A percentile compares a stretch with the other conserved stretches of the same genome.
Evolutionary conservation across 2,113 vertebrate genomes (phyloP).

Genomic region (Rhineura floridana): DNA sequence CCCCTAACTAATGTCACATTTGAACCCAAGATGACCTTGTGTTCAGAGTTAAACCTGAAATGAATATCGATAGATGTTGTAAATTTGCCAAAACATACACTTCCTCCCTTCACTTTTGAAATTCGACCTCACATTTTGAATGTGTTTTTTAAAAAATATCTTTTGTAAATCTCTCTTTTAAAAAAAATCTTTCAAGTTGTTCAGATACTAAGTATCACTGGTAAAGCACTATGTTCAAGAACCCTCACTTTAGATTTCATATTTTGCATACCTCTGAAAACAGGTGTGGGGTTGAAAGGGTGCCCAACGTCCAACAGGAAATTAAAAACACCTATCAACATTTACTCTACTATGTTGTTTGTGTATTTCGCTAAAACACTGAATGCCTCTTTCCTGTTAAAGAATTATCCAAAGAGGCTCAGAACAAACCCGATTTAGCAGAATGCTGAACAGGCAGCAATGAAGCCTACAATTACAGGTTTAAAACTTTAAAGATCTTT

Average conservation of each 20-base stretch:
- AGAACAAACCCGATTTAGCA: too few species aligned
- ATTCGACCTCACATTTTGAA: background rate
- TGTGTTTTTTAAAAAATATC: background rate
- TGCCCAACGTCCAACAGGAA: background rate
- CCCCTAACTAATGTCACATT: background rate
- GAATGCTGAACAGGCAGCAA: too few species aligned
- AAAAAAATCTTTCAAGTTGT: too few species aligned
- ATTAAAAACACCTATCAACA: too few species aligned
- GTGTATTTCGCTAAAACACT: too few species aligned
- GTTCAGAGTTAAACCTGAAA: background rate
- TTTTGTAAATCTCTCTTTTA: too few species aligned
- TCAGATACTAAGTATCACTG: background rate
- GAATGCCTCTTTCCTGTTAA: too few species aligned
- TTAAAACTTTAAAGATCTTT: too few species aligned
- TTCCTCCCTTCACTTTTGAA: background rate
- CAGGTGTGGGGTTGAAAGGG: background rate
- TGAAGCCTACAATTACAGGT: too few species aligned
- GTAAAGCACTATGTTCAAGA: background rate
- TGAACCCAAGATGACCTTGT: background rate
- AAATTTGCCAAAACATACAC: background rate
- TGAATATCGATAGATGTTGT: background rate
- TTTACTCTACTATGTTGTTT: too few species aligned
- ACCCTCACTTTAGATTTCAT: background rate
- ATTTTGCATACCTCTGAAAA: background rate
- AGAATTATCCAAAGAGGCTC: too few species aligned